A percentile compares a stretch with the other conserved stretches of the same genome.
Evolutionary conservation across 2,797 vertebrate species (phyloP).

Genomic region (Coccyzus lansbergi): DNA sequence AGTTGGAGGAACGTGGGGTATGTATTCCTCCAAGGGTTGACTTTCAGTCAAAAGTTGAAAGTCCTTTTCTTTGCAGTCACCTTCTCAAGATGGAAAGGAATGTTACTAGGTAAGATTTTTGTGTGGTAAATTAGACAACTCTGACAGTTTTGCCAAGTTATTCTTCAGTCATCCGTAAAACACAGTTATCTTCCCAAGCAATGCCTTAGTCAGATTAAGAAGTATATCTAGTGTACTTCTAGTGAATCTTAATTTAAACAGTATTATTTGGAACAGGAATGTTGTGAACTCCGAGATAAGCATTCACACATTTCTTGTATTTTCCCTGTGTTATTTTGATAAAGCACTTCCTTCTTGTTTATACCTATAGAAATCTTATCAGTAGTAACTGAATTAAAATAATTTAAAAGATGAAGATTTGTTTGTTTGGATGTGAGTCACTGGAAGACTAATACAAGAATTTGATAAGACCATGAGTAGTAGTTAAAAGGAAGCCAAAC

Average conservation of each 20-base stretch:
- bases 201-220: background rate
- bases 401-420: conserved; percentile 24
- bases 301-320: background rate
- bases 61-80: background rate
- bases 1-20: background rate
- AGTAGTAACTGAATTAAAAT: conserved; percentile 10
- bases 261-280: background rate
- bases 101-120: background rate
- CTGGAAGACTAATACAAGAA: conserved; percentile 44
- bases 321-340: background rate
- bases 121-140: background rate
- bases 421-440: conserved; percentile 55
- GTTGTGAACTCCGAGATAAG: background rate
- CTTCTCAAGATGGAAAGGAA: background rate
- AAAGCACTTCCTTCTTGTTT: background rate
- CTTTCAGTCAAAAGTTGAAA: background rate
- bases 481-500: conserved; percentile 41
- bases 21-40: background rate
- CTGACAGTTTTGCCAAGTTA: background rate
- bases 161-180: background rate
- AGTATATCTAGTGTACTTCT: background rate
- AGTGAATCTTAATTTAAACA: background rate
- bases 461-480: conserved; percentile 40
- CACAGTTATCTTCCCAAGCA: background rate
- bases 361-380: background rate